Conservation (phyloP, 37 sponge, comb jelly and placozoan species). For the Theonella swinhoei region DNA sequence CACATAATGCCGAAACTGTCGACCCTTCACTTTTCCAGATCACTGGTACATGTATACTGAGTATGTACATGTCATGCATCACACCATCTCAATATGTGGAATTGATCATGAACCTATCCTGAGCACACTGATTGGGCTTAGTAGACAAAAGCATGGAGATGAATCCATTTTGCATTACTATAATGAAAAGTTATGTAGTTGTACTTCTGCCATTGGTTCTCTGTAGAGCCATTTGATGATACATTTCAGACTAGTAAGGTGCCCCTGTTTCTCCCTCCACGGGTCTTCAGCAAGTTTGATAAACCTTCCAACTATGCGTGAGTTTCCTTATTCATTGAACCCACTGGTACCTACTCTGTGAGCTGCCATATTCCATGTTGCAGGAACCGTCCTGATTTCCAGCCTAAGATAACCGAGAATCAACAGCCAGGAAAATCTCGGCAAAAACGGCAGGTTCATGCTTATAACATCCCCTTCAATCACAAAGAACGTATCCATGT, state of each 20-base stretch:
- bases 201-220: background rate
- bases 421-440: background rate
- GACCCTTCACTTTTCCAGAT: constrained; percentile 50
- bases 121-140: background rate
- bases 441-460: background rate
- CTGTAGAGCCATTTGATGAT: constrained; percentile 49
- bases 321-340: background rate
- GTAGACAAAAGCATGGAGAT: background rate
- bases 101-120: too few species aligned
- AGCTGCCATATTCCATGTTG: background rate
- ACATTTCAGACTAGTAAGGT: constrained; percentile 3
- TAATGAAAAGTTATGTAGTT: background rate
- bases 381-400: background rate
- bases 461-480: constrained; percentile 14
- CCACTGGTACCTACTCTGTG: background rate
- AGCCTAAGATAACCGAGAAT: background rate
- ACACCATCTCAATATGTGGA: too few species aligned
- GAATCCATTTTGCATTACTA: background rate
- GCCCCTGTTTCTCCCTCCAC: constrained; percentile 72
- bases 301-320: constrained; percentile 52
- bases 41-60: constrained; percentile 25
- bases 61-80: too few species aligned
- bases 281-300: constrained; percentile 48
- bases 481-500: constrained; percentile 41
- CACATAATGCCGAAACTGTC: constrained; percentile 1